Base-by-base conservation (phyloP, 2,113 vertebrate genomes). In the Apodemus speciosus region DNA sequence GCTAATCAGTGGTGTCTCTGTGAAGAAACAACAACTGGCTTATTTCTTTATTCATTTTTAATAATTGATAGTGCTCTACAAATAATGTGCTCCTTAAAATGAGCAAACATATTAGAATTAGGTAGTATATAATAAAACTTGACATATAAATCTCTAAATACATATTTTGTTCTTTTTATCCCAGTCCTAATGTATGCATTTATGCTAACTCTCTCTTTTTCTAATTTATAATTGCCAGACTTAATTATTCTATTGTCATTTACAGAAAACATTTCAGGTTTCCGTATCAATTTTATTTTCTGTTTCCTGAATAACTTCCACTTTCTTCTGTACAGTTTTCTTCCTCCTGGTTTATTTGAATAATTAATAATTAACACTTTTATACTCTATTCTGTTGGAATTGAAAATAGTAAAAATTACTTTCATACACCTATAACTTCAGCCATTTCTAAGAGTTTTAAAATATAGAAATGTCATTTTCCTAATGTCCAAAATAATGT, bases 401-500 rank as follows among this genome's bases (percentile, higher is more conserved):
- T 46, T 87, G 23, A 94, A 92, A 92, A 91, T 79, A 92, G 35
- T 69, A 51, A 86, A 88, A 85, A 7, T 53, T 84, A 71, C 5
- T 88, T 72, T 51, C 56, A 25, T 94, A 66, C 38, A 25, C 85
- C 86, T 69, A 93, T 0, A 62, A 27, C 16, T 94, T 84, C 77
- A 32, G 30, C 43, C 32, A 79, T 90, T 93, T 80, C 32, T 60
- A 27, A 49, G 72, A n/a, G 68, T 90, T 85, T 94, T 88, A 46
- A 68, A 96, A 91, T 95, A 14, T 14, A 94, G 10, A 32, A 9
- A 60, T 91, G 21, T 53, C 27, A 73, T 92, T 93, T 89, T 86
- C 49, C 81, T 90, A 58, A 92, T 94, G 89, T 96, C 72, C 72
- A 94, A 66, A 92, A 89, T 93, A 76, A 90, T 83, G 27, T 35